Evolutionary conservation across 2,888 invertebrate species (phyloP), one percentile per base, ranked within the genome.

Genomic region (Halictus ligatus): DNA sequence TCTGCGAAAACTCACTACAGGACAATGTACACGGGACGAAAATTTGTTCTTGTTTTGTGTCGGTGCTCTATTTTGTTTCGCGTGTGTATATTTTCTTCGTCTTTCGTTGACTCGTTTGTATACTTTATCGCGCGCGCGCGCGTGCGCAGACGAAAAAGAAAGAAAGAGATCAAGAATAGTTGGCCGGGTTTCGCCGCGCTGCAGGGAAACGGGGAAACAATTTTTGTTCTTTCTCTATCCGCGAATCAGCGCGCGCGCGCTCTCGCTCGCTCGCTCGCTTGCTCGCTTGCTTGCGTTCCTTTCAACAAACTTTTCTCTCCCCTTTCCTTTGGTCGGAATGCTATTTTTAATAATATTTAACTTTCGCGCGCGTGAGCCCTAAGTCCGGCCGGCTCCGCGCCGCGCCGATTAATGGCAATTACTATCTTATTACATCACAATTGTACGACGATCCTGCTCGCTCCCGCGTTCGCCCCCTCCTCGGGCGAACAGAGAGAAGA

Each of bases 381-480:
- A 71, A 80, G 48, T 69, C 71, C 75, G 77, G 75, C 64, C 74
- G 90, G 85, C 77, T 77, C 78, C 75, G 85, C 81, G 29, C 83
- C 81, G 46, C 58, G 88, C 80, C 80, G 40, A 21, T 43, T 40
- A 80, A 85, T 78, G 85, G 88, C 76, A 75, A 77, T 89, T 89
- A 83, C 88, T 90, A 90, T 80, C 88, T 90, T 89, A 84, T 89
- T 89, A 87, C 29, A 90, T 87, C 91, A 90, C 91, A 87, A 91
- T 91, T 90, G 87, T 85, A 90, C 85, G 91, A 90, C 83, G 87
- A 89, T 91, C 64, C 84, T 90, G 91, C 87, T 89, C 89, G 48
- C 80, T 89, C 86, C 84, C 87, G 85, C 75, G 91, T 87, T 84
- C 81, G 74, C 77, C 88, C 83, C 72, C 91, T 87, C 87, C 91